phyloP scores from a whole-genome alignment of 2,113 vertebrate species.

The Prinia subflava region DNA sequence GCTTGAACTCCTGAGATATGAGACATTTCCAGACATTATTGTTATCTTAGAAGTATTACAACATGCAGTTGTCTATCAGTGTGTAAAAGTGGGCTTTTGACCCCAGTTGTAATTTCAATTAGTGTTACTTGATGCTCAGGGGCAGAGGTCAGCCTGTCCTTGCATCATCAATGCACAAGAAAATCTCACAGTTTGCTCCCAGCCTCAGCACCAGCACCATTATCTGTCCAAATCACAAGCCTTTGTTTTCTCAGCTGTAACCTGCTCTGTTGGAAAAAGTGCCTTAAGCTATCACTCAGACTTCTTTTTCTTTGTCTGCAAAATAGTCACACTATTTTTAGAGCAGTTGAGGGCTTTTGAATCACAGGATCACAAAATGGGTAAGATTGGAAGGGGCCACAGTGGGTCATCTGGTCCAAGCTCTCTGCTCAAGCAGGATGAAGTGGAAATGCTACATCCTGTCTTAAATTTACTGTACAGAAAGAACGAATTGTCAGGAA shows the following conservation, averaged over 20 bases:
- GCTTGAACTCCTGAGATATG: neutral
- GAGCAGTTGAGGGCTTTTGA: neutral
- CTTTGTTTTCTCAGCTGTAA: neutral
- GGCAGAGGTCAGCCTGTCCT: neutral
- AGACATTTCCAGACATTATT: neutral
- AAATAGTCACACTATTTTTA: neutral
- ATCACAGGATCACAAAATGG: neutral
- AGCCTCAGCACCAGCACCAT: neutral
- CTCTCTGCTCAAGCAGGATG: neutral
- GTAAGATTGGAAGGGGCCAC: neutral
- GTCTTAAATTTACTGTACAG: neutral
- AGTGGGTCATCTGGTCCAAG: neutral
- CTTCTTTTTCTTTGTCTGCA: neutral
- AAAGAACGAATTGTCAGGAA: neutral
- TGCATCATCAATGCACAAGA: neutral
- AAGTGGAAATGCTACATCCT: neutral
- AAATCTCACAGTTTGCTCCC: neutral
- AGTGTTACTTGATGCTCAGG: neutral
- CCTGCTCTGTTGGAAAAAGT: neutral
- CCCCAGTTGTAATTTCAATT: neutral
- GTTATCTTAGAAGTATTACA: neutral
- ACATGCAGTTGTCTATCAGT: neutral
- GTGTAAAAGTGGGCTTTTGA: neutral
- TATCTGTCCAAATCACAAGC: neutral
- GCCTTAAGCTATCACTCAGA: neutral